Conservation (phyloP, 2,797 vertebrate species). For the Salarias fasciatus region DNA sequence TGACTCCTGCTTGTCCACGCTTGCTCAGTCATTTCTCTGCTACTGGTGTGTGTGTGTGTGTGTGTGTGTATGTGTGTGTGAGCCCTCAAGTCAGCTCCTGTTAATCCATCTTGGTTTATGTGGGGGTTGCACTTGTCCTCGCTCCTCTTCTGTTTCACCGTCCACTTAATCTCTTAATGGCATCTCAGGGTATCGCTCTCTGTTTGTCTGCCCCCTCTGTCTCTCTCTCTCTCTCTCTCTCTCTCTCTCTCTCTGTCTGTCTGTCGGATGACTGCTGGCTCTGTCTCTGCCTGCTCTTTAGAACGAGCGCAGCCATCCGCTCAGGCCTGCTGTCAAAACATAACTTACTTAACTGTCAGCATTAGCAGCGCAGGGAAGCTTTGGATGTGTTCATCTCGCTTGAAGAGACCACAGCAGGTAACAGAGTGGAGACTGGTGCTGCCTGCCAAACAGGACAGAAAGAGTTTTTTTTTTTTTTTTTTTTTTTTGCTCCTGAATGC, state of each 20-base stretch:
- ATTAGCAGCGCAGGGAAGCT: neutral
- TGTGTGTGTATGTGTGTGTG: slow-evolving; percentile 18
- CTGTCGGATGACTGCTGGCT: slow-evolving; percentile 27
- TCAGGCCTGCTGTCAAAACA: slow-evolving; percentile 60
- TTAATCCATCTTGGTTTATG: slow-evolving; percentile 56
- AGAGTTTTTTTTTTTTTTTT: neutral
- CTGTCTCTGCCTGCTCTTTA: slow-evolving; percentile 12
- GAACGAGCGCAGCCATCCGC: slow-evolving; percentile 25
- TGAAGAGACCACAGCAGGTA: neutral
- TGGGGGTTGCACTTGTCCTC: slow-evolving; percentile 19
- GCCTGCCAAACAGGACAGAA: neutral
- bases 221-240: neutral
- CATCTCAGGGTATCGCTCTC: slow-evolving; percentile 49
- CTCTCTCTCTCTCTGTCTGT: neutral
- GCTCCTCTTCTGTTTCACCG: slow-evolving; percentile 21
- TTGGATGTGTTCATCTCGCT: slow-evolving; percentile 24
- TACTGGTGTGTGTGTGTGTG: slow-evolving; percentile 12
- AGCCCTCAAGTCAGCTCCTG: slow-evolving; percentile 31
- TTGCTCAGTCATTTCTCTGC: neutral
- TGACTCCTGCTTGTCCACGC: slow-evolving; percentile 21
- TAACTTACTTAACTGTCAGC: slow-evolving; percentile 25
- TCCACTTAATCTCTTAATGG: slow-evolving; percentile 72
- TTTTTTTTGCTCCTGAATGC: no score
- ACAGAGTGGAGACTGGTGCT: neutral
- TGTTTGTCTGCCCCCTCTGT: slow-evolving; percentile 4